A percentile compares a stretch with the other conserved stretches of the same genome.
phyloP scores from a whole-genome alignment of 2,113 vertebrate genomes.

The Tympanuchus pallidicinctus region DNA sequence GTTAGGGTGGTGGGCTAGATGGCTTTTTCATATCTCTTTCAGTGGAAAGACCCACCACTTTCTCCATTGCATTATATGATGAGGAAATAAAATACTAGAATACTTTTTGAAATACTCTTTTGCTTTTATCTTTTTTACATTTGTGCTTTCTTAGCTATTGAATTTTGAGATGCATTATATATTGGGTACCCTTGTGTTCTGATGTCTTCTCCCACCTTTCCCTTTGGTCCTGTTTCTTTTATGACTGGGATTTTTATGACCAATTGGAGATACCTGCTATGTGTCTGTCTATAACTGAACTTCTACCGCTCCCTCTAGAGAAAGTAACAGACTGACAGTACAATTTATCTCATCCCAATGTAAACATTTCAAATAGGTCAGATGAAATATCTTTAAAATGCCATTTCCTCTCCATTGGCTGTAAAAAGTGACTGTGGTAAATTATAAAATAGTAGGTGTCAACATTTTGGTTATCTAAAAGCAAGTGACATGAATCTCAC shows the following conservation, averaged over 20 bases:
- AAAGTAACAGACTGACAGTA: neutral
- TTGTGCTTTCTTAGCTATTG: neutral
- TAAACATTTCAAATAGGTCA: neutral
- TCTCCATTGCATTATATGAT: neutral
- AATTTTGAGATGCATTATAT: neutral
- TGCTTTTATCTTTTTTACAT: neutral
- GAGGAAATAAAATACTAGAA: neutral
- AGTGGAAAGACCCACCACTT: neutral
- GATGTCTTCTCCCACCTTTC: neutral
- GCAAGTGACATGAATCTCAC: neutral
- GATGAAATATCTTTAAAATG: neutral
- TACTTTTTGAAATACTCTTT: neutral
- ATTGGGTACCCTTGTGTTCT: neutral
- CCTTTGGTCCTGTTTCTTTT: neutral
- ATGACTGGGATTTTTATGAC: neutral
- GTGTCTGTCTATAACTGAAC: neutral
- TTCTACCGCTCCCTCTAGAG: neutral
- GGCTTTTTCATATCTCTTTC: neutral
- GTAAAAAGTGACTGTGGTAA: neutral
- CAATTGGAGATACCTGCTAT: neutral
- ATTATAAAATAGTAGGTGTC: rapidly evolving
- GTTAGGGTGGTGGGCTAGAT: neutral
- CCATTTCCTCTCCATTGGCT: neutral
- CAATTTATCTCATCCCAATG: neutral
- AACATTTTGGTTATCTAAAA: neutral